Evolutionary conservation across 2,888 invertebrate species (phyloP).

Genomic region (Ichneumon xanthorius): DNA sequence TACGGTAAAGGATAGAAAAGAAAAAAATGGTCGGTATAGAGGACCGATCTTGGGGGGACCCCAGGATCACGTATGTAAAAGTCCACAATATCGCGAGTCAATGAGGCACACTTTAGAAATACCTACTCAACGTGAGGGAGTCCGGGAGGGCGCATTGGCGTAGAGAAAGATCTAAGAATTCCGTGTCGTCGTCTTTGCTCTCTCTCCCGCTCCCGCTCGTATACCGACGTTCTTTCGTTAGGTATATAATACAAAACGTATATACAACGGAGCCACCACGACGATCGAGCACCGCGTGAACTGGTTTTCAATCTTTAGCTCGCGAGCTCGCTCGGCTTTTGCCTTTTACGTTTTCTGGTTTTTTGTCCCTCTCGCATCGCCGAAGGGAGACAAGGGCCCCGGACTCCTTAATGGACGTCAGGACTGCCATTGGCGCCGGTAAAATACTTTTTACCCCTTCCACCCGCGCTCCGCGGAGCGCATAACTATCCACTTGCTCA

Average conservation of each 20-base stretch:
- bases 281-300: slow-evolving; percentile 65
- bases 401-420: slow-evolving; percentile 80
- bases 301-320: slow-evolving; percentile 69
- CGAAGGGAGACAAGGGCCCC: slow-evolving; percentile 77
- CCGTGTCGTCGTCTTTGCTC: slow-evolving; percentile 48
- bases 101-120: slow-evolving; percentile 76
- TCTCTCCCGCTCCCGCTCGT: neutral
- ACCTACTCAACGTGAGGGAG: slow-evolving; percentile 69
- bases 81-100: slow-evolving; percentile 76
- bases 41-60: neutral
- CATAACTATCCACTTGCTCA: slow-evolving; percentile 51
- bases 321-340: slow-evolving; percentile 64
- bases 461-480: slow-evolving; percentile 24
- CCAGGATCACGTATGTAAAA: slow-evolving; percentile 44
- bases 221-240: slow-evolving; percentile 24
- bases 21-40: slow-evolving; percentile 14
- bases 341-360: slow-evolving; percentile 80
- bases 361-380: slow-evolving; percentile 71
- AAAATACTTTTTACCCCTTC: slow-evolving; percentile 62
- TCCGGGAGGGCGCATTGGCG: slow-evolving; percentile 79
- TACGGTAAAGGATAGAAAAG: slow-evolving; percentile 5
- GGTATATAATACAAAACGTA: slow-evolving; percentile 42
- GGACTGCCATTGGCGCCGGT: slow-evolving; percentile 77
- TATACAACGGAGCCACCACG: slow-evolving; percentile 38
- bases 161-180: slow-evolving; percentile 68